Conservation (phyloP, 1,140 invertebrate species). For the Bicyclus anynana region DNA sequence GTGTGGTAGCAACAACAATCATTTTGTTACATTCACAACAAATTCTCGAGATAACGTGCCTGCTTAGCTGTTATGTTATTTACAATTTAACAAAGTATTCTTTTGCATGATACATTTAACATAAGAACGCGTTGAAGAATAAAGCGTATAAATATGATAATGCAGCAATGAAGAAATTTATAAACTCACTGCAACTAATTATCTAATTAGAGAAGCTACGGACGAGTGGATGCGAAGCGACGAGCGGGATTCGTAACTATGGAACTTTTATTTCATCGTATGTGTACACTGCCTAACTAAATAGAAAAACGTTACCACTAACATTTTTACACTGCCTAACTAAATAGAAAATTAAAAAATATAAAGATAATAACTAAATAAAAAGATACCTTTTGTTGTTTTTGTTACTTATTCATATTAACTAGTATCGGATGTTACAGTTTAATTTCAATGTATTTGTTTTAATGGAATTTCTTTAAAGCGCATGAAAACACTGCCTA, state of each 20-base stretch:
- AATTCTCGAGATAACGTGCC: no score
- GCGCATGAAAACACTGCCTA: no score
- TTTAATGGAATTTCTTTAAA: no score
- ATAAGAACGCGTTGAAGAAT: conserved; percentile 3
- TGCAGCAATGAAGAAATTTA: conserved; percentile 24
- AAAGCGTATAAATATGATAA: conserved; percentile 16
- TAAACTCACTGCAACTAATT: conserved; percentile 31
- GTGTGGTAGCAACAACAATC: no score
- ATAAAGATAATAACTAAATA: conserved; percentile 6
- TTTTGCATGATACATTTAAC: conserved; percentile 1
- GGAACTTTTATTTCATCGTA: not conserved
- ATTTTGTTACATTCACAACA: no score
- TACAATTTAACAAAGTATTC: not conserved
- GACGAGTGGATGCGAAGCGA: conserved; percentile 15
- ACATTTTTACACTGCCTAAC: no score
- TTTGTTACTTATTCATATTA: not conserved
- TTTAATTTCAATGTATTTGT: no score
- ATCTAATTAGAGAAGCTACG: conserved; percentile 34
- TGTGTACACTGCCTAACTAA: no score
- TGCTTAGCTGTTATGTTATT: not conserved
- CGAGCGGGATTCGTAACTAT: not conserved
- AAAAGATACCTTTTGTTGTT: conserved; percentile 23
- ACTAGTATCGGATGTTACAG: not conserved
- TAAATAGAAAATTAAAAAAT: no score
- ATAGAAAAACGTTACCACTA: no score